These are phyloP conservation scores for Oreochromis aureus DNA, from an alignment of 2,113 vertebrate genomes.

Conservation along the genomic window DNA sequence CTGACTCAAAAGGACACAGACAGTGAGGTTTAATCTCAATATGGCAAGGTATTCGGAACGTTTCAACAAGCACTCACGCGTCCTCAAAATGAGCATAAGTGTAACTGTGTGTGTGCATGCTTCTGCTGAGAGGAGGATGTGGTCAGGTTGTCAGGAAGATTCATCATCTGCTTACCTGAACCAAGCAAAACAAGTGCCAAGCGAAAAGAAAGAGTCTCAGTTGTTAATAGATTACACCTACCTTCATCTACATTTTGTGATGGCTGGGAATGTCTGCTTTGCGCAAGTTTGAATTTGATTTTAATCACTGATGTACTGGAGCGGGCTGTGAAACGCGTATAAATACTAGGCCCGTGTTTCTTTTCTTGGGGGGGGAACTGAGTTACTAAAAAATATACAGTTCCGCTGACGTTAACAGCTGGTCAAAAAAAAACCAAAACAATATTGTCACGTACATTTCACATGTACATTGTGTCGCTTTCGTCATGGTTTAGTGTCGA, in stretches of 20 bases:
- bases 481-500: background rate
- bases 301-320: background rate
- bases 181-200: background rate
- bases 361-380: too few species aligned
- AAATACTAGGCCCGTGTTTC: background rate
- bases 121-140: constrained; percentile 27
- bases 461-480: background rate
- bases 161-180: background rate
- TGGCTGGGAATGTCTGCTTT: background rate
- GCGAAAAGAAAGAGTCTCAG: background rate
- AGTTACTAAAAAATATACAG: background rate
- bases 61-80: background rate
- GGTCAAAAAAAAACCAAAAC: background rate
- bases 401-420: background rate
- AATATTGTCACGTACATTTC: background rate
- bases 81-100: background rate
- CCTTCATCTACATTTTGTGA: background rate
- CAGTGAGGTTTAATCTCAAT: background rate
- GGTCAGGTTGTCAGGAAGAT: constrained; percentile 6
- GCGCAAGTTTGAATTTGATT: background rate
- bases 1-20: background rate
- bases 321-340: background rate
- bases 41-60: background rate
- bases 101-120: background rate
- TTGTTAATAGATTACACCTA: background rate